Conservation (phyloP, 2,797 vertebrate genomes). For the Myotis pilosus region DNA sequence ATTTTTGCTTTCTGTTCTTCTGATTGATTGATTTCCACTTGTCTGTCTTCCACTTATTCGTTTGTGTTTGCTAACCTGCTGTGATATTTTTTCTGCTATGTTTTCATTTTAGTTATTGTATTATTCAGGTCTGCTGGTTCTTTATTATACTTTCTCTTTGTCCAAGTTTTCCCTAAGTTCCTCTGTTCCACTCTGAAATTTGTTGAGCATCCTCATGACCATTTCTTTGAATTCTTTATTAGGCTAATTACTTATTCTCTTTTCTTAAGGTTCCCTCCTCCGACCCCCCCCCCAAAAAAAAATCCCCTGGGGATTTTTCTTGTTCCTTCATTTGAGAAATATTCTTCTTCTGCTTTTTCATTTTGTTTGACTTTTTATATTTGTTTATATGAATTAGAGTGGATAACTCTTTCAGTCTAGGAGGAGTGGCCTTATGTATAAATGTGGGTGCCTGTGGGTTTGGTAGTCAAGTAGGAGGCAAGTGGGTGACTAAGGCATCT, state of each 20-base stretch:
- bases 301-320: not conserved
- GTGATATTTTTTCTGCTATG: not conserved
- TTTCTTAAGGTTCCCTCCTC: not conserved
- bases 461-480: not conserved
- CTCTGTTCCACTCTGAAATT: not conserved
- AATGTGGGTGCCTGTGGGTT: not conserved
- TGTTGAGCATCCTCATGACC: not conserved
- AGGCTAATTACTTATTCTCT: not conserved
- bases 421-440: not conserved
- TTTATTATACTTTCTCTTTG: not conserved
- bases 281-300: too few species aligned
- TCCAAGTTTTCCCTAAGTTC: not conserved
- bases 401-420: not conserved
- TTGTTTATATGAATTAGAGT: not conserved
- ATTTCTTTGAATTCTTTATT: not conserved
- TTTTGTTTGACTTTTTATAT: not conserved
- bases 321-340: not conserved
- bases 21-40: not conserved
- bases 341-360: not conserved
- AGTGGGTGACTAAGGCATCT: not conserved
- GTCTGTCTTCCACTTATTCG: not conserved
- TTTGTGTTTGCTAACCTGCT: not conserved
- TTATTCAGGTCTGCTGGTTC: not conserved
- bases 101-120: not conserved
- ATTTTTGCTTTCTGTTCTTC: not conserved